Conservation (phyloP, 2,797 vertebrate species). For the Peromyscus nudipes region DNA sequence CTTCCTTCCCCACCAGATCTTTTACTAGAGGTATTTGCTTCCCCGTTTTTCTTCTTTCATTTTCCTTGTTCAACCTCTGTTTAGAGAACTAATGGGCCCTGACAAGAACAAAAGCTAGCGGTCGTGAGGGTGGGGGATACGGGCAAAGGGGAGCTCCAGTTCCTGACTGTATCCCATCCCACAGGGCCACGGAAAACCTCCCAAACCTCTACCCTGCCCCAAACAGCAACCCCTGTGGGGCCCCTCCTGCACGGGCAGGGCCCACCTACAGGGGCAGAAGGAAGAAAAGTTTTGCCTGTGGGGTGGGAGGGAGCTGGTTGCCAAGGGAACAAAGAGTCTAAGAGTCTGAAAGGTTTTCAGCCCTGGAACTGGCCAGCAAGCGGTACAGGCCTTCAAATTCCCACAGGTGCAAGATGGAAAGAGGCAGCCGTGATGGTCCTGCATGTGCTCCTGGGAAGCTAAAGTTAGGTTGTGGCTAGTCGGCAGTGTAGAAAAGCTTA, state of each 20-base stretch:
- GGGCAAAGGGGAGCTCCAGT: rapidly evolving
- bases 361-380: not conserved
- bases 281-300: not conserved
- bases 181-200: not conserved
- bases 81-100: conserved; percentile 6
- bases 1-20: conserved; percentile 52
- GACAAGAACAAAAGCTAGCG: conserved; percentile 6
- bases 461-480: not conserved
- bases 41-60: conserved; percentile 56
- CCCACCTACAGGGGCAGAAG: not conserved
- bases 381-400: not conserved
- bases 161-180: not conserved
- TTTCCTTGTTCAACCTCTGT: conserved; percentile 45
- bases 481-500: not conserved
- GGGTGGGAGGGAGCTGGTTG: not conserved
- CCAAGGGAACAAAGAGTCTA: not conserved
- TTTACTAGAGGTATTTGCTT: conserved; percentile 21
- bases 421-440: not conserved
- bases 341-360: not conserved
- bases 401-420: not conserved
- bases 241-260: not conserved
- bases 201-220: not conserved
- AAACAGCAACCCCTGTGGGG: not conserved
- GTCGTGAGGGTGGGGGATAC: not conserved
- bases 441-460: not conserved